Conservation (phyloP, 2,888 invertebrate species). For the Leptopilina myrica region DNA sequence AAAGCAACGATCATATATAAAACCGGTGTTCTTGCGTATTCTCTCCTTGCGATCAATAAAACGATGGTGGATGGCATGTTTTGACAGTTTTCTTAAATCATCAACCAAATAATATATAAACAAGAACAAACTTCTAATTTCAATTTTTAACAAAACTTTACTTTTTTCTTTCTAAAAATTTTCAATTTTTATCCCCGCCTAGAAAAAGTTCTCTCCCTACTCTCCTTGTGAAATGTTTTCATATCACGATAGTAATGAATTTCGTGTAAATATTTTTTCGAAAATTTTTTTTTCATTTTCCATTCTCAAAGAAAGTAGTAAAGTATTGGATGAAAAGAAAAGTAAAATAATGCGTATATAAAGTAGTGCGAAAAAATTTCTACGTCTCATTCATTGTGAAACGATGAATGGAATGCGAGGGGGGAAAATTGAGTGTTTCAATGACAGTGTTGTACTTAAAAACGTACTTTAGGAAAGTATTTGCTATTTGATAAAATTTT, state of each 20-base stretch:
- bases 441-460: background rate
- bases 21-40: constrained; percentile 4
- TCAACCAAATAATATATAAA: background rate
- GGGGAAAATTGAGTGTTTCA: background rate
- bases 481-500: background rate
- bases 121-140: background rate
- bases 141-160: background rate
- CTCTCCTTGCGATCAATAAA: constrained; percentile 67
- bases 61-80: constrained; percentile 64
- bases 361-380: background rate
- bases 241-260: too few relatives aligned
- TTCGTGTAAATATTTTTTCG: too few relatives aligned
- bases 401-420: background rate
- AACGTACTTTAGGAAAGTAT: background rate
- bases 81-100: constrained; percentile 51
- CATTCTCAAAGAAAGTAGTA: too few relatives aligned
- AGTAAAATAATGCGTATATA: background rate
- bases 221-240: too few relatives aligned
- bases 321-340: too few relatives aligned
- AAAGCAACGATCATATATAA: background rate
- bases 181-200: too few relatives aligned
- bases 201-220: too few relatives aligned
- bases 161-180: background rate
- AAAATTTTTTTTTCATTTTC: too few relatives aligned
- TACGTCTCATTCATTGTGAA: background rate